Conservation (phyloP, 2,888 invertebrate species). For the Chaetogeoica ovagalla region DNA sequence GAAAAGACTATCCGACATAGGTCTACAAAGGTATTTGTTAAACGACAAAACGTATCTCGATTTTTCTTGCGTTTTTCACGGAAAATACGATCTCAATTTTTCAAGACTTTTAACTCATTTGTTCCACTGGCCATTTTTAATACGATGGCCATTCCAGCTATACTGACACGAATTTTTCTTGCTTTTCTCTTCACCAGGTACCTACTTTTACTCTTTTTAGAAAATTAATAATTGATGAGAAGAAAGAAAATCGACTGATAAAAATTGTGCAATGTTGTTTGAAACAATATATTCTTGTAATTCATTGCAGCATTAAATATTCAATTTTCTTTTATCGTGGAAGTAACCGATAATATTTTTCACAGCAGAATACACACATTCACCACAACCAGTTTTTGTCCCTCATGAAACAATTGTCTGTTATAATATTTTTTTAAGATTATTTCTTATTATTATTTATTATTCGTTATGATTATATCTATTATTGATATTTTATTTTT, state of each 20-base stretch:
- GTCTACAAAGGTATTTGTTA: slow-evolving; percentile 46
- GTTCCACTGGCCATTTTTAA: slow-evolving; percentile 48
- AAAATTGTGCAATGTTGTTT: slow-evolving; percentile 42
- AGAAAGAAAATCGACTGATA: slow-evolving; percentile 39
- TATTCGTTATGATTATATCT: no score
- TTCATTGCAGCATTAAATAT: slow-evolving; percentile 12
- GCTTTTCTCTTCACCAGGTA: slow-evolving; percentile 37
- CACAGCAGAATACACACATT: no score
- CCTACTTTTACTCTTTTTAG: slow-evolving; percentile 18
- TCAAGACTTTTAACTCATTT: slow-evolving; percentile 51
- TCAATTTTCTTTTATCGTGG: background rate
- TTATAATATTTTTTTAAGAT: no score
- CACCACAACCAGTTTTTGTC: no score
- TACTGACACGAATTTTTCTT: slow-evolving; percentile 48
- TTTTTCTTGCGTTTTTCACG: slow-evolving; percentile 43
- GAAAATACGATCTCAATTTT: slow-evolving; percentile 49
- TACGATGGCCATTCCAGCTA: slow-evolving; percentile 39
- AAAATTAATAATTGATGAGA: slow-evolving; percentile 45
- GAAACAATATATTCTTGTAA: slow-evolving; percentile 39
- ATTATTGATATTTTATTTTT: no score
- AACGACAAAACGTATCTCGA: slow-evolving; percentile 51
- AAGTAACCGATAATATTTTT: background rate
- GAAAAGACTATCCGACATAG: slow-evolving; percentile 9
- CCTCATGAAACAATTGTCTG: no score
- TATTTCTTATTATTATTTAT: no score